Base-by-base conservation (phyloP, 2,888 invertebrate species). In the Anoplius nigerrimus region DNA sequence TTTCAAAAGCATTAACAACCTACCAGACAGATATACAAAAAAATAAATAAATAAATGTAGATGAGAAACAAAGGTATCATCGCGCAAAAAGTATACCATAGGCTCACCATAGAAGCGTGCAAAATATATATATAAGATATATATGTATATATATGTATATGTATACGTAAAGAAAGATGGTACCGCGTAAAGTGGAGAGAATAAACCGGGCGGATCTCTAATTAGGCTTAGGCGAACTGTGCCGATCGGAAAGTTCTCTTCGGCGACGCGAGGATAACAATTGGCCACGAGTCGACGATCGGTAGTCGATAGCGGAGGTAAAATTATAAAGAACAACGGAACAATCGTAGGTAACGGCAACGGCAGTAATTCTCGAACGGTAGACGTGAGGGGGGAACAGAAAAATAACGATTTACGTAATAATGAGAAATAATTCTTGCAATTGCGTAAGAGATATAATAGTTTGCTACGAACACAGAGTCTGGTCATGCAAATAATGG, bases 401-500 rank as follows among this genome's bases (percentile, higher is more conserved):
- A n/a, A n/a, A n/a, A n/a, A n/a, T n/a, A n/a, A n/a, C n/a, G n/a
- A n/a, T n/a, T 56, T 48, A 56, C 56, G 63, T 68, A 70, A 66
- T 70, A 70, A 64, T 15, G 18, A 64, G 34, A 18, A 78, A 80
- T 77, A 78, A 80, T 74, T 84, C 81, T 87, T 86, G 87, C 87
- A 87, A 84, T 83, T 86, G 84, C 84, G 80, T 82, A 85, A 85
- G 81, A 84, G 81, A 84, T 85, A 85, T 85, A 85, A 85, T 85
- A 34, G 11, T 48, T 86, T 78, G 83, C 88, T 88, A 88, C 87
- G 85, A 88, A 88, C 86, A 87, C 84, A 84, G 83, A 88, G 86
- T 88, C 86, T 87, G 84, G 84, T 88, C 88, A 88, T 88, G 88
- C 88, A 88, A 86, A 86, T 88, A 87, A 86, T 86, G 86, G 87